Percentiles rank a stretch among this genome's conserved stretches.
phyloP scores from a whole-genome alignment of 2,113 vertebrate species.

The Burhinus oedicnemus region DNA sequence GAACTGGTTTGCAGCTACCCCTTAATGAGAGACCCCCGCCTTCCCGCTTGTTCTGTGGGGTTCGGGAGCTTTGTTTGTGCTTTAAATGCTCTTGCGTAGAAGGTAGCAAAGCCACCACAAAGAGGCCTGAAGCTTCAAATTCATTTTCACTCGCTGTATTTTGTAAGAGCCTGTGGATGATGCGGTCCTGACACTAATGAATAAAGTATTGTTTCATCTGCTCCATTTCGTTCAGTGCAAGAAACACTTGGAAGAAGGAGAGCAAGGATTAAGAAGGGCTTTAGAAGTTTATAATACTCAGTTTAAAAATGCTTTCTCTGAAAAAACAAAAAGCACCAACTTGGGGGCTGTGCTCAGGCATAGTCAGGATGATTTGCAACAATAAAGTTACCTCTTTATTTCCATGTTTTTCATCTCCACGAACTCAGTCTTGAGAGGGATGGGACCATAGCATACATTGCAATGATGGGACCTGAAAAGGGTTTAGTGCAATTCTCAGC shows the following conservation, averaged over 20 bases:
- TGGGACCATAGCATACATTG: neutral
- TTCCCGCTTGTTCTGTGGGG: fast-evolving
- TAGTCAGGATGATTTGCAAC: neutral
- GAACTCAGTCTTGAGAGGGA: neutral
- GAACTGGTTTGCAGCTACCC: neutral
- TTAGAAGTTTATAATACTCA: neutral
- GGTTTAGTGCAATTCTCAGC: neutral
- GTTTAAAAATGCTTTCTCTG: neutral
- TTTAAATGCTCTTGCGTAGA: neutral
- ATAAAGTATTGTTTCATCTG: constrained; percentile 33
- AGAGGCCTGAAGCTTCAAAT: neutral
- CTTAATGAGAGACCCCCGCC: neutral
- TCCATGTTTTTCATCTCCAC: neutral
- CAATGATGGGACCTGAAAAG: neutral
- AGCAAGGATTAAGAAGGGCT: neutral
- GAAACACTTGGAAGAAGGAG: neutral
- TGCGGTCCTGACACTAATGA: constrained; percentile 32
- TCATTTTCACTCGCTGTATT: constrained; percentile 1
- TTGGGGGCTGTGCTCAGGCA: neutral
- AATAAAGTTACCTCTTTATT: neutral
- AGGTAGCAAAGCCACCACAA: neutral
- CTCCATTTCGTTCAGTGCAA: neutral
- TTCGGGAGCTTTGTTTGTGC: neutral
- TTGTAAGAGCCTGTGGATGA: constrained; percentile 6
- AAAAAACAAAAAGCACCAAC: neutral